Evolutionary conservation across 2,797 vertebrate species (phyloP).

Genomic region (Emydoidea blandingii): DNA sequence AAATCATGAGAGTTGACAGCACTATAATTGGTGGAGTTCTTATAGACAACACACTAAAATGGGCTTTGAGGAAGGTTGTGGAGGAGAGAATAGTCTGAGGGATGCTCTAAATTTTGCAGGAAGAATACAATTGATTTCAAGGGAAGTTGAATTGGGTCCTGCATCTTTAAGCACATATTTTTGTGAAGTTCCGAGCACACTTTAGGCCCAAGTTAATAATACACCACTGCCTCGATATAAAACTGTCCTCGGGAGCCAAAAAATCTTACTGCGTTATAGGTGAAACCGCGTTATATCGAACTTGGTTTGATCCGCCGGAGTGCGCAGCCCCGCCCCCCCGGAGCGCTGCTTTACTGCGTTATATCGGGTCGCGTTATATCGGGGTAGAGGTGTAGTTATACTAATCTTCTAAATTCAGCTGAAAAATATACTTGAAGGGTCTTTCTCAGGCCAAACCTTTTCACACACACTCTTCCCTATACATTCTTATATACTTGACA

Average conservation of each 20-base stretch:
- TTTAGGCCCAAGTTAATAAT: neutral
- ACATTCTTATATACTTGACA: slow-evolving; percentile 1
- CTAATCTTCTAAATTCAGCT: neutral
- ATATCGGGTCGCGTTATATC: too few relatives aligned
- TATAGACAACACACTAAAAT: neutral
- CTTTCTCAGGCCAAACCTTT: neutral
- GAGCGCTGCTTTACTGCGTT: too few relatives aligned
- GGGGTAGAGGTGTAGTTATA: neutral
- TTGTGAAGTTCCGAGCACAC: neutral
- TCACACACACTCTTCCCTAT: neutral
- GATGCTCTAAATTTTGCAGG: neutral
- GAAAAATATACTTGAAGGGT: neutral
- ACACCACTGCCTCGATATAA: too few relatives aligned
- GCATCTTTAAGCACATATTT: neutral
- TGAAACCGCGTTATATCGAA: too few relatives aligned
- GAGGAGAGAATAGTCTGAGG: neutral
- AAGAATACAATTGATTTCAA: neutral
- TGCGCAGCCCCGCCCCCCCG: too few relatives aligned
- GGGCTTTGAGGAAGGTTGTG: neutral
- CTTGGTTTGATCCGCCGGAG: too few relatives aligned
- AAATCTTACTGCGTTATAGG: too few relatives aligned
- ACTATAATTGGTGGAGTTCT: neutral
- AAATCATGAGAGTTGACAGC: too few relatives aligned
- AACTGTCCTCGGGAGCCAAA: too few relatives aligned
- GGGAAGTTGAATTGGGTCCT: neutral